Evolutionary conservation across 2,797 vertebrate species (phyloP).

Genomic region (Emys orbicularis): DNA sequence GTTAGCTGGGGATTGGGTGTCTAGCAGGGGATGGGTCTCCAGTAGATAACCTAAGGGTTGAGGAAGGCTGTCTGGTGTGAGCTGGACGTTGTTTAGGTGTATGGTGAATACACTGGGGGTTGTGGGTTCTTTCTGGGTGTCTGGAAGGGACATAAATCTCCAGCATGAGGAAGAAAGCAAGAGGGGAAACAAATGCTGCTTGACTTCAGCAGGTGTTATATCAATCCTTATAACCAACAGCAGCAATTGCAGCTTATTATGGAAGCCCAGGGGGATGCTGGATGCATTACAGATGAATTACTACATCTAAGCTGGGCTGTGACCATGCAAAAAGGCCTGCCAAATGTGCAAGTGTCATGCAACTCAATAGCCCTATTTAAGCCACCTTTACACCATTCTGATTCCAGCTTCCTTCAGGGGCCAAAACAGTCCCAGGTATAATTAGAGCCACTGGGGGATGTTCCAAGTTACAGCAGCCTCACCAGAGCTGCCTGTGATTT

Average conservation of each 20-base stretch:
- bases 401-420: not conserved
- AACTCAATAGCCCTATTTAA: not conserved
- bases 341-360: not conserved
- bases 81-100: not conserved
- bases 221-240: not conserved
- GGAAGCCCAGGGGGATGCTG: not conserved
- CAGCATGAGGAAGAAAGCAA: not conserved
- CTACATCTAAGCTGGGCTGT: not conserved
- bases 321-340: not conserved
- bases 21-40: not conserved
- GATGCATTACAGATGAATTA: not conserved
- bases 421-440: not conserved
- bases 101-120: not conserved
- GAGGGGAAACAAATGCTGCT: not conserved
- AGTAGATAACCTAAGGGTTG: not conserved
- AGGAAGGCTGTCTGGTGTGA: slow-evolving; percentile 2
- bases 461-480: not conserved
- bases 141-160: not conserved
- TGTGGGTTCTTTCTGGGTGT: no score
- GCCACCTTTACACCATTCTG: not conserved
- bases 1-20: not conserved
- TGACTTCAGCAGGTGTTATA: not conserved
- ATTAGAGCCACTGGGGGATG: not conserved
- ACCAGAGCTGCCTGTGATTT: not conserved
- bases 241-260: slow-evolving; percentile 26